Evolutionary conservation across 1,140 invertebrate species (phyloP).

Genomic region (Caenorhabditis brenneri): DNA sequence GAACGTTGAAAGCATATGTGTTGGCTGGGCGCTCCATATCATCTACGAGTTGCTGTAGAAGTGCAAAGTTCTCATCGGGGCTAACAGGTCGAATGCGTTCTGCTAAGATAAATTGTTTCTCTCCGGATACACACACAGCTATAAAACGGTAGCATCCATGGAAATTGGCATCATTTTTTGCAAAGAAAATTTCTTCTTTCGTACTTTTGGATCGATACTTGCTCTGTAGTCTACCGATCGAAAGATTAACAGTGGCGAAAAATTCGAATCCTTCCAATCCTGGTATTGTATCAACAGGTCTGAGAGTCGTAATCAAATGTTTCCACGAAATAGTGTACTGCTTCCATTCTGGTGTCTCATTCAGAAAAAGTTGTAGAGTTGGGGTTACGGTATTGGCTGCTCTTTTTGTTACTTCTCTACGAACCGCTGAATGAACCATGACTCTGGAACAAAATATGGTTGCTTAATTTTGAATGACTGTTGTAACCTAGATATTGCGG

Average conservation of each 20-base stretch:
- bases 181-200: background rate
- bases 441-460: too few species aligned
- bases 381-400: background rate
- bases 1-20: background rate
- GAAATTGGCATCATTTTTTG: background rate
- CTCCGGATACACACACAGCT: background rate
- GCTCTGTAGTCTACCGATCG: background rate
- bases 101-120: background rate
- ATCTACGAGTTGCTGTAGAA: background rate
- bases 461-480: too few species aligned
- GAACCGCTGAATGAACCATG: background rate
- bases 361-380: background rate
- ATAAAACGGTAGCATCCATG: background rate
- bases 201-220: background rate
- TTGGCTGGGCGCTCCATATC: background rate
- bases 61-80: background rate
- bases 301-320: background rate
- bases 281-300: background rate
- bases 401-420: background rate
- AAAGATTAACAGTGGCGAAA: background rate
- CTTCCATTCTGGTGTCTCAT: background rate
- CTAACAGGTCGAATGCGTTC: background rate
- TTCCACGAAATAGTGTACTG: background rate
- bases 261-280: background rate
- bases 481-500: too few species aligned